Conservation (phyloP, 2,888 invertebrate species). For the Brachypalpus laphriformis region DNA sequence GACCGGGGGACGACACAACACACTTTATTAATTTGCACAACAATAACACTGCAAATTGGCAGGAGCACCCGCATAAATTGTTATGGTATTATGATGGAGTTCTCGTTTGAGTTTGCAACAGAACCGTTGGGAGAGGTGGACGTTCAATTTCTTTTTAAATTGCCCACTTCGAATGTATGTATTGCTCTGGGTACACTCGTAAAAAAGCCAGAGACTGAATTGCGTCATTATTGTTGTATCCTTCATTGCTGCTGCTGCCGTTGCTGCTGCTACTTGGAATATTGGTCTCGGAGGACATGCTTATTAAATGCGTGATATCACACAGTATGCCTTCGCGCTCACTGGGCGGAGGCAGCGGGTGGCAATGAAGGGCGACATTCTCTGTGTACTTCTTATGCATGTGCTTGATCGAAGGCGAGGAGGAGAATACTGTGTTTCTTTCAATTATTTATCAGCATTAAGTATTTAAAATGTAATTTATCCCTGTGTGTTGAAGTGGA, state of each 20-base stretch:
- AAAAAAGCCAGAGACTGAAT: conserved; percentile 21
- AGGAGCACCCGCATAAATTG: conserved; percentile 3
- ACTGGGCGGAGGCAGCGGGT: not conserved
- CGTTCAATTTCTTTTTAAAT: conserved; percentile 6
- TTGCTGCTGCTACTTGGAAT: conserved; percentile 13
- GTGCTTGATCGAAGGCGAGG: not conserved
- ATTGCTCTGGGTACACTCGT: conserved; percentile 17
- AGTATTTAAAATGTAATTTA: conserved; percentile 50
- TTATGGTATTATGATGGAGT: conserved; percentile 3
- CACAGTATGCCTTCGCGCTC: conserved; percentile 27
- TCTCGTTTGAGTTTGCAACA: not conserved
- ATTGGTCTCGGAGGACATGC: conserved; percentile 36
- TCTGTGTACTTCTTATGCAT: not conserved
- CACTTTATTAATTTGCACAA: conserved; percentile 37
- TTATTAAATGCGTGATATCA: conserved; percentile 39
- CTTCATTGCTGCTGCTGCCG: not conserved
- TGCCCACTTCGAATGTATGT: conserved; percentile 14
- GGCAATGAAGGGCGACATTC: not conserved
- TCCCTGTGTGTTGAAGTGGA: conserved; percentile 7
- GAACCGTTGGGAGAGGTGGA: not conserved
- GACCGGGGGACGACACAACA: conserved; percentile 6
- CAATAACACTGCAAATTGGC: conserved; percentile 23
- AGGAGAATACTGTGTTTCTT: not conserved
- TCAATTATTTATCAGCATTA: conserved; percentile 52
- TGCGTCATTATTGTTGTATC: conserved; percentile 54